These are phyloP conservation scores for Sycobia sp. DNA, from an alignment of 1,140 invertebrate species.

Conservation along the genomic window DNA sequence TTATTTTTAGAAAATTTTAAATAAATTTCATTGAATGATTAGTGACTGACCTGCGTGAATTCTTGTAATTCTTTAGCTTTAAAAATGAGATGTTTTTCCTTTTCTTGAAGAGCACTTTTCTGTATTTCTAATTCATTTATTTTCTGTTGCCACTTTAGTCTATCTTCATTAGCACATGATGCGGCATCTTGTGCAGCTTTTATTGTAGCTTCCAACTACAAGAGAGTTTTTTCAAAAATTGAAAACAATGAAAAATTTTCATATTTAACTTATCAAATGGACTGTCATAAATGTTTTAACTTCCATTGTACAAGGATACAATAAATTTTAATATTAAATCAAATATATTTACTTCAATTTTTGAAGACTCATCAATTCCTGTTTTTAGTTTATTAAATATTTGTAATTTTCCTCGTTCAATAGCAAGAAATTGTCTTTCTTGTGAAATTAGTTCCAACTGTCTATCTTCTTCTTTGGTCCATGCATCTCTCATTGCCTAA, in stretches of 20 bases:
- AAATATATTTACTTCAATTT: conserved; percentile 47
- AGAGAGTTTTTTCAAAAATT: conserved; percentile 5
- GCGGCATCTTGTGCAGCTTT: conserved; percentile 50
- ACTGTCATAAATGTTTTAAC: neutral
- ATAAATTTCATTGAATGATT: too few species aligned
- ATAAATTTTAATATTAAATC: neutral
- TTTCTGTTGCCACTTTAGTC: conserved; percentile 53
- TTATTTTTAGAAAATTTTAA: conserved; percentile 19
- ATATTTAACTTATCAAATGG: too few species aligned
- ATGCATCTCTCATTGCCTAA: conserved; percentile 50
- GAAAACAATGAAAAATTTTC: neutral
- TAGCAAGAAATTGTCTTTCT: conserved; percentile 47
- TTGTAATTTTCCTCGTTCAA: conserved; percentile 50
- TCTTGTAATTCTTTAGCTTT: conserved; percentile 54
- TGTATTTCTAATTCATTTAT: conserved; percentile 45
- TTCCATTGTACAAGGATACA: too few species aligned
- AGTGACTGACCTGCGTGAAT: conserved; percentile 52
- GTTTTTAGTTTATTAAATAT: conserved; percentile 46
- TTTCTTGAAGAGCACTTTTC: conserved; percentile 42
- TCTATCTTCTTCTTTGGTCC: conserved; percentile 52
- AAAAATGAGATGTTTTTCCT: conserved; percentile 47
- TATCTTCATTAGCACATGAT: conserved; percentile 44
- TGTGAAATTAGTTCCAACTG: conserved; percentile 45
- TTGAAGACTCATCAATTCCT: conserved; percentile 44
- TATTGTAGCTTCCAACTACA: conserved; percentile 50